phyloP scores from a whole-genome alignment of 2,888 invertebrate species.

The Punctoribates punctum region DNA sequence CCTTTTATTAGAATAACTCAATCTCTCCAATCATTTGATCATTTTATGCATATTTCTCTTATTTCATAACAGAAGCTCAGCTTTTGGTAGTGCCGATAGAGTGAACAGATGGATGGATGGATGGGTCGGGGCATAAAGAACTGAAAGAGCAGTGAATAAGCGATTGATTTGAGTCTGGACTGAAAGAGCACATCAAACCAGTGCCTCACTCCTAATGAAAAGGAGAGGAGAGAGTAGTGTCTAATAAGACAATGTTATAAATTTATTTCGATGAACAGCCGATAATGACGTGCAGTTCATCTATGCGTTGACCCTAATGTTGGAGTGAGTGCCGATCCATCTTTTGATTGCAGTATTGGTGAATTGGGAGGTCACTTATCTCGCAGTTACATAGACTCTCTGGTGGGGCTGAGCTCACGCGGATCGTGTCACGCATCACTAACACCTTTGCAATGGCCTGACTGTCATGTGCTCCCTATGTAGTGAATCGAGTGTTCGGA shows the following conservation, averaged over 20 bases:
- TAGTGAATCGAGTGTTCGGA: slow-evolving; percentile 26
- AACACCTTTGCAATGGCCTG: slow-evolving; percentile 20
- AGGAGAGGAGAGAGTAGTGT: neutral
- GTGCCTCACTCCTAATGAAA: neutral
- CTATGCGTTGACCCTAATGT: slow-evolving; percentile 21
- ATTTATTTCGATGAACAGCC: slow-evolving; percentile 24
- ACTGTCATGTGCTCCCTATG: neutral
- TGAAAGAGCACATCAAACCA: slow-evolving; percentile 1
- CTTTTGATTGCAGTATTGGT: slow-evolving; percentile 1
- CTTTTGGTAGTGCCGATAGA: slow-evolving; percentile 5
- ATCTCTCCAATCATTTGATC: slow-evolving; percentile 10
- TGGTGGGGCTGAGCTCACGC: slow-evolving; percentile 3
- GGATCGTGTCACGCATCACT: slow-evolving; percentile 32
- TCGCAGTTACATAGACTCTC: slow-evolving; percentile 21
- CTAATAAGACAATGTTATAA: slow-evolving; percentile 24
- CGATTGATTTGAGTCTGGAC: neutral
- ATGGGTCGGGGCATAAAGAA: neutral
- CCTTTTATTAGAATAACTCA: slow-evolving; percentile 11
- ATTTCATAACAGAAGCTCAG: neutral
- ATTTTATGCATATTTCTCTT: slow-evolving; percentile 31
- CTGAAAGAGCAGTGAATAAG: slow-evolving; percentile 29
- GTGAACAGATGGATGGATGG: slow-evolving; percentile 32
- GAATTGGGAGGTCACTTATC: slow-evolving; percentile 33
- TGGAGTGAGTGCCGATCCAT: slow-evolving; percentile 19
- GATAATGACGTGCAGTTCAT: slow-evolving; percentile 26